Base-by-base conservation (phyloP, 1,140 invertebrate species). In the Parasteatoda tepidariorum region DNA sequence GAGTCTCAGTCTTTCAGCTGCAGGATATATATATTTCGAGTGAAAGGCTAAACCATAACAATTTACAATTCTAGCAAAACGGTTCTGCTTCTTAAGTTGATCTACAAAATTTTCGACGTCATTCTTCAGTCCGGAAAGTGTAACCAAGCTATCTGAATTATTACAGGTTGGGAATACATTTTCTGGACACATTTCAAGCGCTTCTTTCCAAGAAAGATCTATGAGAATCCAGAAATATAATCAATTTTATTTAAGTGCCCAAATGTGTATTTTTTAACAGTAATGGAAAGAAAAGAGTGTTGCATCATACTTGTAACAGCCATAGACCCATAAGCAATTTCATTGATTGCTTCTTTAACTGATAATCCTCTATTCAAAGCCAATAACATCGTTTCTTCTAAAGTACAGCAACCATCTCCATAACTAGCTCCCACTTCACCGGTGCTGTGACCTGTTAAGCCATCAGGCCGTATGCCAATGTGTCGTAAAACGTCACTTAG, bases 351-450 rank as follows among this genome's bases (percentile, higher is more conserved):
- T 18, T 7, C 41, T 68, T 93, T 87, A 85, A 99, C 95, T 87
- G 93, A 94, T 85, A 92, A 92, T 26, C 97, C 97, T 90, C 97
- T 91, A 92, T 94, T 96, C 88, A 96, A 99, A 30, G 97, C 96
- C 64, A 96, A 93, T 70, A 98, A 88, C 30, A 99, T 93, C 0
- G 96, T 95, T 89, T 99, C 96, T 88, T 98, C 96, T 0, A 93
- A 92, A 7, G 96, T 98, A 84, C 99, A 93, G 30, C 94, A 94
- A 4, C 96, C 97, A 90, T 99, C 98, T 41, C 97, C 97, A 90
- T 99, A 99, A 7, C 96, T 97, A 90, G 97, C 99, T 2, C 95
- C 95, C 62, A 98, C 89, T 90, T 98, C 96, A 31, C 96, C 96
- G 11, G 96, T 96, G 0, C 97, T 99, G 88, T 99, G 97, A 1